phyloP scores from a whole-genome alignment of 1,140 invertebrate genomes.

The Drosophila hydei region DNA sequence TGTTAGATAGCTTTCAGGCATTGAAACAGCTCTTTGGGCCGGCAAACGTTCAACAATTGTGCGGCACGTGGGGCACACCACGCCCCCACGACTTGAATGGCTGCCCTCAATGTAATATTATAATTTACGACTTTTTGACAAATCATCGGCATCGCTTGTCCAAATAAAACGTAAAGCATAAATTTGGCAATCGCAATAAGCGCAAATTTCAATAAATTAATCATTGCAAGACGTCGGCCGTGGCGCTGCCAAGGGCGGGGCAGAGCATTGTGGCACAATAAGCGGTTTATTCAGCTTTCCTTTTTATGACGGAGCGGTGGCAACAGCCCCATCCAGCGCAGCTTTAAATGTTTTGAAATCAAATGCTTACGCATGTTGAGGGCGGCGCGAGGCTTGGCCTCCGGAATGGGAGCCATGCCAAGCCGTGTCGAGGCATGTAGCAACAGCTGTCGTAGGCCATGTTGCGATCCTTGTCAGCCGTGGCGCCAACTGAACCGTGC shows the following conservation, averaged over 20 bases:
- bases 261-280: slow-evolving; percentile 33
- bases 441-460: slow-evolving; percentile 75
- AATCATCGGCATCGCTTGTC: slow-evolving; percentile 74
- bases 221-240: slow-evolving; percentile 66
- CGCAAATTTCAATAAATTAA: slow-evolving; percentile 81
- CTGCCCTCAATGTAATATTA: slow-evolving; percentile 48
- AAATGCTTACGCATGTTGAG: slow-evolving; percentile 62
- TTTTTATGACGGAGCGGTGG: slow-evolving; percentile 10
- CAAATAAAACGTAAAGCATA: slow-evolving; percentile 72
- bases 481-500: slow-evolving; percentile 5
- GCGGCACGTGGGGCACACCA: background rate
- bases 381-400: background rate
- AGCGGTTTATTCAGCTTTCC: slow-evolving; percentile 43
- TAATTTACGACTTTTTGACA: slow-evolving; percentile 81
- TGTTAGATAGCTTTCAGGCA: no score
- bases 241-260: no score
- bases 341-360: slow-evolving; percentile 64
- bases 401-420: slow-evolving; percentile 31
- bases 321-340: slow-evolving; percentile 7
- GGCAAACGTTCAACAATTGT: slow-evolving; percentile 21
- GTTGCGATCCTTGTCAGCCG: slow-evolving; percentile 52
- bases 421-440: slow-evolving; percentile 71
- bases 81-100: background rate
- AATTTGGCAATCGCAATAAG: slow-evolving; percentile 71
- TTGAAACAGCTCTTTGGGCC: no score